Evolutionary conservation across 2,113 vertebrate species (phyloP), one percentile per base, ranked within the genome.

Genomic region (Eira barbara): DNA sequence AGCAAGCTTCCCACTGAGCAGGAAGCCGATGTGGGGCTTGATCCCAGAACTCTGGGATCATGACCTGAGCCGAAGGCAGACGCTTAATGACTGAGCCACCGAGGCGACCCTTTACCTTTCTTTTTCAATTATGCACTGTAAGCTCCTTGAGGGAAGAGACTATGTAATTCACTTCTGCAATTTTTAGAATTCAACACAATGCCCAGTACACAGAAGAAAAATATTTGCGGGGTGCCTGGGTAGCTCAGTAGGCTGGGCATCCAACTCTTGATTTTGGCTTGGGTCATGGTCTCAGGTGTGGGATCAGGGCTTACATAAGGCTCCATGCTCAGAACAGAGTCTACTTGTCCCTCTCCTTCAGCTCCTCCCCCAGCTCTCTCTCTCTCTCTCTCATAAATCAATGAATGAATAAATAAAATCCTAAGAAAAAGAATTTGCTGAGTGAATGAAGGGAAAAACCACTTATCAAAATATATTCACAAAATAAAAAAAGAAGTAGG

Each of bases 151-250:
- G 25, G 25, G 6, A 61, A 92, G 59, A n/a, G 23, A 42, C 49
- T 93, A 23, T 89, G 86, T 97, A 71, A 97, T 29, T 96, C 18
- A 84, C 15, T 6, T 95, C 81, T 49, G 57, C 69, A 92, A 94
- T 69, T 86, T 94, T 82, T 20, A 95, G 34, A 83, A 73, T 95
- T 83, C 49, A 84, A 74, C n/a, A 47, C 13, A 83, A 74, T 88
- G n/a, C 17, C 67, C 23, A 45, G 3, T 25, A 87, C 7, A 89
- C 5, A 91, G 3, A 23, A 82, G 79, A 49, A 88, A 93, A 80
- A 73, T n/a, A 69, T 69, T 69, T 36, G 34, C 0, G 17, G 67
- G 67, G 34, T n/a, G 8, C 34, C 67, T 69, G 17, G 34, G 67
- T 69, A n/a, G 67, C 67, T 69, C 34, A 69, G 67, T 20, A 8